Percentiles rank a stretch among this genome's conserved stretches.
Evolutionary conservation across 2,113 vertebrate species (phyloP).

Genomic region (Corvus cornix): DNA sequence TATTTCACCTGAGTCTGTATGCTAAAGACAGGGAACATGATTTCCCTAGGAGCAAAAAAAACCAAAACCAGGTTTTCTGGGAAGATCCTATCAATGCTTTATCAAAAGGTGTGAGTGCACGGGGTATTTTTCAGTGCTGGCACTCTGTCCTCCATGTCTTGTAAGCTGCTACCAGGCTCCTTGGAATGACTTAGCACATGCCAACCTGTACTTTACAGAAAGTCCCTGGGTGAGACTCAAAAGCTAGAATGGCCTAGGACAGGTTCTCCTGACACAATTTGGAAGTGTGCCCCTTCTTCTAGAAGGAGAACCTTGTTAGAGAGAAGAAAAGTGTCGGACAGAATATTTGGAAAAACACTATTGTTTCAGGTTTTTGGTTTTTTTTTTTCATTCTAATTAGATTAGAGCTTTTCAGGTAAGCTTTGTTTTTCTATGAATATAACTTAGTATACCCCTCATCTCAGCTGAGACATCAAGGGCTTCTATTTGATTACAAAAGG

Average conservation of each 20-base stretch:
- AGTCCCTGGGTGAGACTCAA: not conserved
- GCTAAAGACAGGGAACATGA: not conserved
- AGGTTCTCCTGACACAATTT: not conserved
- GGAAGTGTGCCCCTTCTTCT: not conserved
- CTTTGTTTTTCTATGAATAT: not conserved
- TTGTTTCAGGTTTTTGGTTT: not conserved
- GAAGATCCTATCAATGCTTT: not conserved
- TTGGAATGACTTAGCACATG: not conserved
- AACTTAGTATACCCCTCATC: rapidly evolving
- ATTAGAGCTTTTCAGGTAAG: not conserved
- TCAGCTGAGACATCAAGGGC: not conserved
- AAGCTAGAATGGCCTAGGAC: not conserved
- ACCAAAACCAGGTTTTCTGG: rapidly evolving
- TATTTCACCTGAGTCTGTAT: not conserved
- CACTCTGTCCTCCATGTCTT: not conserved
- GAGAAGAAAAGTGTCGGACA: not conserved
- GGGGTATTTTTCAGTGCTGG: not conserved
- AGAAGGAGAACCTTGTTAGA: not conserved
- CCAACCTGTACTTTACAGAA: not conserved
- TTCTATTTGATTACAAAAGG: not conserved
- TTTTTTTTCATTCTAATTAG: not conserved
- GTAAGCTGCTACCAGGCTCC: not conserved
- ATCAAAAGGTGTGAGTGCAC: not conserved
- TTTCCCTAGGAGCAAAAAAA: not conserved
- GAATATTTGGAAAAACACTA: not conserved